Percentiles rank a stretch among this genome's conserved stretches.
phyloP scores from a whole-genome alignment of 2,797 vertebrate genomes.

The Helostoma temminkii region DNA sequence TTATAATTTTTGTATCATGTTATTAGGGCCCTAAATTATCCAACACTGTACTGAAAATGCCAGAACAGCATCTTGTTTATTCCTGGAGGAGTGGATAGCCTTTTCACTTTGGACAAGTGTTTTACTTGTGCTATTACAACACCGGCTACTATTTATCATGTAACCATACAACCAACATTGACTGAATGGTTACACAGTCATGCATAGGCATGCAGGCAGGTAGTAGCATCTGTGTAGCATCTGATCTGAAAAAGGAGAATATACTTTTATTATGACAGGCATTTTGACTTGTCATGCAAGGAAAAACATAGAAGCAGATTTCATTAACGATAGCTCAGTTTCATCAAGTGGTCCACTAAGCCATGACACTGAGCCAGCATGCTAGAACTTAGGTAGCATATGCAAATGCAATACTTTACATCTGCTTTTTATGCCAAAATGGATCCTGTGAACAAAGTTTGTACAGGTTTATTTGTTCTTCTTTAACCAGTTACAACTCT shows the following conservation, averaged over 20 bases:
- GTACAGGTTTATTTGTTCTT: too few relatives aligned
- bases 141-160: slow-evolving; percentile 55
- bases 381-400: too few relatives aligned
- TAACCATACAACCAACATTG: slow-evolving; percentile 26
- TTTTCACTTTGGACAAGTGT: slow-evolving; percentile 56
- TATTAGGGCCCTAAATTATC: slow-evolving; percentile 54
- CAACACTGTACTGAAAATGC: slow-evolving; percentile 56
- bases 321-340: neutral
- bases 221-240: slow-evolving; percentile 1
- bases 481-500: too few relatives aligned
- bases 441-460: too few relatives aligned
- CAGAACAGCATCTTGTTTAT: slow-evolving; percentile 70
- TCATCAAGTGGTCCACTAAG: neutral
- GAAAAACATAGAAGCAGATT: neutral
- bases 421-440: too few relatives aligned
- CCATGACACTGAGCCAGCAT: too few relatives aligned
- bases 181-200: slow-evolving; percentile 35
- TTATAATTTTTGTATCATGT: slow-evolving; percentile 19
- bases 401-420: too few relatives aligned
- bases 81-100: slow-evolving; percentile 58
- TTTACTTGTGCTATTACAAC: slow-evolving; percentile 1
- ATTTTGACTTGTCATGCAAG: slow-evolving; percentile 5
- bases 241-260: slow-evolving; percentile 1
- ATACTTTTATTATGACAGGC: neutral
- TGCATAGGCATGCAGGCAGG: neutral